Percentiles rank a stretch among this genome's conserved stretches.
Conservation (phyloP, 2,113 vertebrate species). For the Tonatia bakeri region DNA sequence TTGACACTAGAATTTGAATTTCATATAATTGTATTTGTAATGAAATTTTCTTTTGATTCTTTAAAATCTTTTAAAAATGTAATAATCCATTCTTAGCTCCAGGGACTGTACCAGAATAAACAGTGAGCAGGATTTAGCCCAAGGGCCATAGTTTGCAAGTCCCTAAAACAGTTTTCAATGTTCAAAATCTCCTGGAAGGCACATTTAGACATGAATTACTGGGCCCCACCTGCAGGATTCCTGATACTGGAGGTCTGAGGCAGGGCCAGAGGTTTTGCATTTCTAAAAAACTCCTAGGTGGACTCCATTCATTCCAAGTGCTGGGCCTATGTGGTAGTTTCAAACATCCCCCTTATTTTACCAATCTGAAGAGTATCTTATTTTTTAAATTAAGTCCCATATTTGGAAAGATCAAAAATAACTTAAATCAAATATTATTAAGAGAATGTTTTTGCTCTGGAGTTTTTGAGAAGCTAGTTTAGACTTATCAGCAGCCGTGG, state of each 20-base stretch:
- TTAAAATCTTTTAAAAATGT: neutral
- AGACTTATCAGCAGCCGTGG: neutral
- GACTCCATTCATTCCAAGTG: neutral
- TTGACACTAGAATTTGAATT: neutral
- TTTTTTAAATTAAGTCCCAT: neutral
- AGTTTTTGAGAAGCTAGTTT: constrained; percentile 1
- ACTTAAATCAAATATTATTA: constrained; percentile 13
- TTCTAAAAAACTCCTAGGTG: neutral
- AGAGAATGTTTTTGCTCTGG: constrained; percentile 40
- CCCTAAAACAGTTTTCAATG: neutral
- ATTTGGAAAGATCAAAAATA: neutral
- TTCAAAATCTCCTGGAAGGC: neutral
- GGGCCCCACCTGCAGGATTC: neutral
- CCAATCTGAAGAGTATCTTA: neutral
- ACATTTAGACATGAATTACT: neutral
- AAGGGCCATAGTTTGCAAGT: neutral
- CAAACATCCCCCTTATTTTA: neutral
- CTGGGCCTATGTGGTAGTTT: neutral
- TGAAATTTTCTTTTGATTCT: neutral
- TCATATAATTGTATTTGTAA: neutral
- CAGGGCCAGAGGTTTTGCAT: neutral
- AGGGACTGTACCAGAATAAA: neutral
- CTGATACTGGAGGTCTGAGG: neutral
- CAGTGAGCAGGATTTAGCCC: neutral
- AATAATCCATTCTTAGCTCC: neutral